These are phyloP conservation scores for Anagrus nilaparvatae DNA, from an alignment of 1,140 invertebrate species.

Conservation along the genomic window DNA sequence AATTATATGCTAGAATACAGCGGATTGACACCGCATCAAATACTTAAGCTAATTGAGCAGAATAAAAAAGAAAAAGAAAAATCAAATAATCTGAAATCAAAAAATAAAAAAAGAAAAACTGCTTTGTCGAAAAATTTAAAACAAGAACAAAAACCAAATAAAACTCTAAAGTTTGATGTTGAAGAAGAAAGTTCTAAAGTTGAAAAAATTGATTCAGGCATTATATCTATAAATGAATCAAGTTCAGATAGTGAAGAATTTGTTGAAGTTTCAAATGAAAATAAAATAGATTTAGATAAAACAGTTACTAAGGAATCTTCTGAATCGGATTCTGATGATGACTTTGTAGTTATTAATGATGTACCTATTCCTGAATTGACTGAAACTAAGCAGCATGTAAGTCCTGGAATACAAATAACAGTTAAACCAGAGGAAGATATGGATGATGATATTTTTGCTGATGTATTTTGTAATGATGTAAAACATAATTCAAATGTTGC, in stretches of 20 bases:
- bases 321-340: conserved; percentile 40
- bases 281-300: conserved; percentile 8
- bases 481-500: background rate
- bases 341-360: conserved; percentile 34
- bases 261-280: conserved; percentile 14
- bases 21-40: conserved; percentile 60
- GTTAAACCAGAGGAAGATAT: conserved; percentile 27
- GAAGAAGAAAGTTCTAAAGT: background rate
- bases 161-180: background rate
- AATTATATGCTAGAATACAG: conserved; percentile 64
- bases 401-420: conserved; percentile 25
- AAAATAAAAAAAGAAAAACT: conserved; percentile 18
- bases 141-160: conserved; percentile 20
- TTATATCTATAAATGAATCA: conserved; percentile 2
- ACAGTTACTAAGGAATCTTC: conserved; percentile 20
- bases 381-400: background rate
- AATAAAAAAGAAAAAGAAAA: conserved; percentile 36
- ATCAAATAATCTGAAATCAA: conserved; percentile 1
- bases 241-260: conserved; percentile 37
- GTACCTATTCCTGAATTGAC: conserved; percentile 17
- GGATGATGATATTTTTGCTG: conserved; percentile 58
- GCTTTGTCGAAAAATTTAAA: conserved; percentile 24
- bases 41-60: conserved; percentile 44
- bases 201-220: conserved; percentile 8
- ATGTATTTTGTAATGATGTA: conserved; percentile 21